phyloP scores from a whole-genome alignment of 2,113 vertebrate genomes.

The Deroptyus accipitrinus region DNA sequence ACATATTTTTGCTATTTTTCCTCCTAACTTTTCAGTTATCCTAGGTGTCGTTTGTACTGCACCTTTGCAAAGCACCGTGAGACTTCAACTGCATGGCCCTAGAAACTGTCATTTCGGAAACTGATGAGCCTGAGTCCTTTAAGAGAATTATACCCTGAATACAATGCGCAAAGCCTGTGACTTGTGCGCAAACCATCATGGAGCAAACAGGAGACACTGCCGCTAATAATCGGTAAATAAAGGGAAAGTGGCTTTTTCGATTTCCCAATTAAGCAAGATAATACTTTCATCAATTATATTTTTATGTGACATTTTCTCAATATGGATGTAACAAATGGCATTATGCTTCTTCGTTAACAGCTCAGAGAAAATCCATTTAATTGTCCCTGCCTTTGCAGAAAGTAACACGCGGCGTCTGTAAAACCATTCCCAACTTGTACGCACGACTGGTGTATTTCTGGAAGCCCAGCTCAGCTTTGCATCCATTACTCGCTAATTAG shows the following conservation, averaged over 20 bases:
- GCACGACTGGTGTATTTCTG: not conserved
- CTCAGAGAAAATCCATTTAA: constrained; percentile 40
- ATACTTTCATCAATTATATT: constrained; percentile 64
- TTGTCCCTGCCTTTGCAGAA: constrained; percentile 10
- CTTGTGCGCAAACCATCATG: not conserved
- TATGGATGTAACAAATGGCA: constrained; percentile 39
- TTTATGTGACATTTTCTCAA: constrained; percentile 62
- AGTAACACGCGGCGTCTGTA: rapidly evolving
- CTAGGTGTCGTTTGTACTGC: rapidly evolving
- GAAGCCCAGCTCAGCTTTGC: not conserved
- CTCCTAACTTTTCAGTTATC: not conserved
- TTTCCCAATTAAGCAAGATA: constrained; percentile 63
- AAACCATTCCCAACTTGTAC: not conserved
- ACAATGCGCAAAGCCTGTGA: not conserved
- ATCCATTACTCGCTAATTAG: not conserved
- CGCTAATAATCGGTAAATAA: constrained; percentile 62
- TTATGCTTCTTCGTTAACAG: constrained; percentile 30
- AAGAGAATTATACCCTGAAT: not conserved
- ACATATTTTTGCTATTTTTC: not conserved
- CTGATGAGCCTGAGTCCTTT: not conserved
- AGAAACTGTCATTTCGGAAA: not conserved
- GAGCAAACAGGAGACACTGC: not conserved
- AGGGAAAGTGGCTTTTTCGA: constrained; percentile 60
- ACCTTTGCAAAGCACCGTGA: not conserved
- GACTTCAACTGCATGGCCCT: not conserved